These are phyloP conservation scores for Napeogenes inachia DNA, from an alignment of 2,888 invertebrate species.

Conservation along the genomic window DNA sequence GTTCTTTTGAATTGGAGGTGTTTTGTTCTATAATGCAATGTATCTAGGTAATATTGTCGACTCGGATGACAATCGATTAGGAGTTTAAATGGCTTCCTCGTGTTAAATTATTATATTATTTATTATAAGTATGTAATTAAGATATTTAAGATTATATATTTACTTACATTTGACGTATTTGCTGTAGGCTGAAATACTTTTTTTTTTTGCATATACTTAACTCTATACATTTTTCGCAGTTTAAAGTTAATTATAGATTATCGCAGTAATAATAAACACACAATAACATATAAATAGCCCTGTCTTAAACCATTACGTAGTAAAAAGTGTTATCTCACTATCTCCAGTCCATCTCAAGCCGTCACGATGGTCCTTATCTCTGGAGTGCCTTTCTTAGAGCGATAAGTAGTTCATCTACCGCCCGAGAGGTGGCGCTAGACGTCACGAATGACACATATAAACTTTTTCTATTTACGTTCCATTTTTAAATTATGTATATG, in stretches of 20 bases:
- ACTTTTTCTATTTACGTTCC: background rate
- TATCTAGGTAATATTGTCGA: constrained; percentile 54
- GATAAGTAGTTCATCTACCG: constrained; percentile 52
- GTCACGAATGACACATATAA: constrained; percentile 18
- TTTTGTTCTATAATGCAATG: constrained; percentile 45
- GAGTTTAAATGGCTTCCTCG: constrained; percentile 16
- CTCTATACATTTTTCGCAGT: too few species aligned
- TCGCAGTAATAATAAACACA: too few species aligned
- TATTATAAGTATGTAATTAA: background rate
- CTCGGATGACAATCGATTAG: constrained; percentile 38
- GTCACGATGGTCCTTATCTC: constrained; percentile 46
- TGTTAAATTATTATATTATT: background rate
- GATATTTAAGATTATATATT: background rate
- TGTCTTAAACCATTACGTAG: constrained; percentile 23
- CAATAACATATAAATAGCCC: too few species aligned
- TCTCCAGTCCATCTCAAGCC: constrained; percentile 48
- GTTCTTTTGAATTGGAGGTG: constrained; percentile 20
- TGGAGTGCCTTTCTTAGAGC: constrained; percentile 43
- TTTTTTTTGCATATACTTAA: too few species aligned
- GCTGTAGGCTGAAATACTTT: too few species aligned
- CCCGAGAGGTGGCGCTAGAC: constrained; percentile 60
- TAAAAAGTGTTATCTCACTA: constrained; percentile 39
- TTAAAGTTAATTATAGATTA: too few species aligned
- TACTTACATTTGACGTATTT: too few species aligned
- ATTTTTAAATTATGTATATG: too few species aligned